These are phyloP conservation scores for Ectropis grisescens DNA, from an alignment of 1,140 invertebrate genomes.

Conservation along the genomic window DNA sequence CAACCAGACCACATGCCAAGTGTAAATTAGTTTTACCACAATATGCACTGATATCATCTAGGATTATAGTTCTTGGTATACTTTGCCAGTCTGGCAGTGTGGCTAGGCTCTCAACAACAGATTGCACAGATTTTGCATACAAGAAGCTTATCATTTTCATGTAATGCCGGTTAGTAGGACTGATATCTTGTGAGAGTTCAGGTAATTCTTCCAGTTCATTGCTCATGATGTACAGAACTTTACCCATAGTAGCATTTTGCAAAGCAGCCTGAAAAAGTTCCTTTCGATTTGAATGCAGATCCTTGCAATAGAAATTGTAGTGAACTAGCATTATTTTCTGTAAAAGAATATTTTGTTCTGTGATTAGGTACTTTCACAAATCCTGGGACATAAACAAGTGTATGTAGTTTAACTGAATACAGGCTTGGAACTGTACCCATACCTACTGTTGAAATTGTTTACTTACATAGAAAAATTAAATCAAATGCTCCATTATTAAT, in stretches of 20 bases:
- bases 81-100: constrained; percentile 44
- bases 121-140: constrained; percentile 32
- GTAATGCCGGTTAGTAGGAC: constrained; percentile 35
- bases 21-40: constrained; percentile 31
- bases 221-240: constrained; percentile 50
- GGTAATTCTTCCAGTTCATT: constrained; percentile 50
- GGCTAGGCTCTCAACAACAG: constrained; percentile 39
- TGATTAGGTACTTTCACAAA: too few species aligned
- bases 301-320: constrained; percentile 26
- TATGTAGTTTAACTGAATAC: too few species aligned
- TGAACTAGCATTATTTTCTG: too few species aligned
- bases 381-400: too few species aligned
- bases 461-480: too few species aligned
- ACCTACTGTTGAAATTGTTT: too few species aligned
- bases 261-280: constrained; percentile 44
- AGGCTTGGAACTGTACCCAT: too few species aligned
- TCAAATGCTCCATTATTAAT: too few species aligned
- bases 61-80: constrained; percentile 47
- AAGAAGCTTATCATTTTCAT: constrained; percentile 60
- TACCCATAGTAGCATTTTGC: constrained; percentile 29
- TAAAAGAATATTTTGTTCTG: too few species aligned
- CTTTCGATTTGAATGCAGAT: constrained; percentile 28
- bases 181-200: constrained; percentile 43
- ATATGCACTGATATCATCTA: constrained; percentile 44
- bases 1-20: constrained; percentile 40